Base-by-base conservation (phyloP, 2,113 vertebrate genomes). In the Anas platyrhynchos region DNA sequence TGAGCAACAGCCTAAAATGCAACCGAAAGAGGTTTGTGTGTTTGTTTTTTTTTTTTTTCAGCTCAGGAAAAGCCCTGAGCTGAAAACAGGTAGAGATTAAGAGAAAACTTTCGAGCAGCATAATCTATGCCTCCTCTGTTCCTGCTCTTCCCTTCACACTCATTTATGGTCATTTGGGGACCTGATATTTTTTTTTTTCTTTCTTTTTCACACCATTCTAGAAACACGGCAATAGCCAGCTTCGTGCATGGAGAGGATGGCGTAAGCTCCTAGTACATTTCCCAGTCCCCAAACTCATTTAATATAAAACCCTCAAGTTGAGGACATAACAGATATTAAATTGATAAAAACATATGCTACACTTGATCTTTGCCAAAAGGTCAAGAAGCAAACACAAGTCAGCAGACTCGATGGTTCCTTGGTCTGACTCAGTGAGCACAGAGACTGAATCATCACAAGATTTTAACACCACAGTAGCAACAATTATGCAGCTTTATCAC, bases 291-390 rank as follows among this genome's bases (percentile, higher is more conserved):
- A 62, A 91, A 86, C 82, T 90, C 92, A 92, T 96, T 95, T 95
- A 80, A 94, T 55, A 80, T 46, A 62, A 95, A 96, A 92, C 55
- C 80, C 91, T 88, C 83, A 86, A 63, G 80, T 41, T 72, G 94
- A 97, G 86, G 94, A 92, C 83, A 61, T 88, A 93, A 83, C 88
- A 94, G 92, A 93, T 94, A 92, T 83, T 92, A 94, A 92, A 93
- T 80, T 88, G 92, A 95, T 95, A 94, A 94, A 93, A 96, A 96
- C 83, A 88, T 78, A 88, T 52, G 76, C 83, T 92, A 41, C 73
- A 74, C 69, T 84, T 91, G 92, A 84, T 91, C 96, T 95, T 90
- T 65, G 86, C 76, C 94, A 88, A 81, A 95, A 94, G 94, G 95
- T 93, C 94, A 93, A 94, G 95, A 90, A 89, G 86, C 91, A 93